Evolutionary conservation across 2,888 invertebrate species (phyloP), one percentile per base, ranked within the genome.

Genomic region (Aleiodes testaceus): DNA sequence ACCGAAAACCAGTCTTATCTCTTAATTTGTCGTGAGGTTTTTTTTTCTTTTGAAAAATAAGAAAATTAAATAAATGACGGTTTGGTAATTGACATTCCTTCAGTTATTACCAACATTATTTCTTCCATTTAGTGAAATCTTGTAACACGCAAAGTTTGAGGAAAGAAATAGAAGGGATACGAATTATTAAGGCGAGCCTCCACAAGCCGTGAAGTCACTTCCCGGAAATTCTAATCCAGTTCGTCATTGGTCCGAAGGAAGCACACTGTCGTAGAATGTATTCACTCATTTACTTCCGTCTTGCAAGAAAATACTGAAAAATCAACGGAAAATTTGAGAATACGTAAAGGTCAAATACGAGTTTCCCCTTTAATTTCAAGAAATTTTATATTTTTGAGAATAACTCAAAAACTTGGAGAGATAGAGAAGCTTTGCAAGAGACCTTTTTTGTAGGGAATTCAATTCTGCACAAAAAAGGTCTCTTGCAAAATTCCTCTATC

Each of bases 161-260:
- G 14, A 12, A 63, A 36, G 52, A 59, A 68, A 70, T 45, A 65
- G 71, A 69, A 68, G 68, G 69, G 69, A 69, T 67, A 55, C 52
- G 9, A 65, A 73, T 70, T 66, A 55, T 68, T 65, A 68, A 66
- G 66, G 50, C 36, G 69, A 69, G 69, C 61, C 72, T 73, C 72
- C 77, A 75, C 77, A 76, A 75, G 42, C 77, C 77, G 76, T 77
- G 75, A 77, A 77, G 77, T 77, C 75, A 77, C 76, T 76, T 77
- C 77, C 77, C 77, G 77, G 77, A 77, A 76, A 77, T 74, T 76
- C 76, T 77, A 77, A 77, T 76, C 77, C 77, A 77, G 76, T 77
- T 77, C 77, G 76, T 77, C 77, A 77, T 76, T 76, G 77, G 75
- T 77, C 77, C 77, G 77, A 76, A 73, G 76, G 77, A 76, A 77